Percentiles rank a stretch among this genome's conserved stretches.
Evolutionary conservation across 2,888 invertebrate genomes (phyloP).

Genomic region (Ptychoptera contaminata): DNA sequence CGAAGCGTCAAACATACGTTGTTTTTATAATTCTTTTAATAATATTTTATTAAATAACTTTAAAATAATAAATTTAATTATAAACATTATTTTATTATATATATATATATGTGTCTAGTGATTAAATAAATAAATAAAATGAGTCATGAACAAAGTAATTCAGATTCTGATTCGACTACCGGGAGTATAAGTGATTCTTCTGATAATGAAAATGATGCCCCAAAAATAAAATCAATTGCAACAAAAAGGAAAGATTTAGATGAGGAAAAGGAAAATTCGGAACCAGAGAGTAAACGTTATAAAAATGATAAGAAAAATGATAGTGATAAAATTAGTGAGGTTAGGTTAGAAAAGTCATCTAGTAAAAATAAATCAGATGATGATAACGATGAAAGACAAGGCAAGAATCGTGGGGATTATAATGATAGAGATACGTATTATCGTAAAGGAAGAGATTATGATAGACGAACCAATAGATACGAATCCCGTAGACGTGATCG

Average conservation of each 20-base stretch:
- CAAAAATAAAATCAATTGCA: conserved; percentile 2
- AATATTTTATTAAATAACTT: no score
- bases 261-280: neutral
- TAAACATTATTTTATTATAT: no score
- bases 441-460: neutral
- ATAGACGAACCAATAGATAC: neutral
- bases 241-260: neutral
- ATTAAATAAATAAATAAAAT: no score
- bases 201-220: conserved; percentile 1
- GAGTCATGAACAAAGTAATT: neutral
- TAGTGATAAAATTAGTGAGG: neutral
- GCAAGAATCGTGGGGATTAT: no score
- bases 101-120: no score
- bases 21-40: no score
- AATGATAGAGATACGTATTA: no score
- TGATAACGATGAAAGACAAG: no score
- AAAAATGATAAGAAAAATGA: neutral
- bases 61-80: no score
- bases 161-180: conserved; percentile 5
- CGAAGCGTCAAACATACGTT: no score
- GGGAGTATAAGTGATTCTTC: conserved; percentile 1
- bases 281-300: neutral
- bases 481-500: neutral
- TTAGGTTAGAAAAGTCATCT: no score
- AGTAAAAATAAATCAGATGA: no score